Percentiles rank a stretch among this genome's conserved stretches.
These are phyloP conservation scores for Protodeltote pygarga DNA, from an alignment of 2,888 invertebrate genomes.

Conservation along the genomic window DNA sequence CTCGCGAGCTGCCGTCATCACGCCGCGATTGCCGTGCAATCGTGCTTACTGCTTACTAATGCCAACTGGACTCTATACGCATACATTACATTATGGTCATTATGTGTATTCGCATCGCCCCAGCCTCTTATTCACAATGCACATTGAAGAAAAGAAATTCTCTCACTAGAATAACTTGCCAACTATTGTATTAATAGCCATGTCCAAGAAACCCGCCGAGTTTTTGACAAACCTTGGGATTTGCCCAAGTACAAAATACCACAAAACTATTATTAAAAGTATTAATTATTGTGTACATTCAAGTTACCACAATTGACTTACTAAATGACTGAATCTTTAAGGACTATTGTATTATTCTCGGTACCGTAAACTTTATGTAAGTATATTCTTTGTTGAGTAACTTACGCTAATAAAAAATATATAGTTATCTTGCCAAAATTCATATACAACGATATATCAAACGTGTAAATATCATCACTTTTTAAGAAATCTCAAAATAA, in stretches of 20 bases:
- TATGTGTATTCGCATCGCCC: slow-evolving; percentile 56
- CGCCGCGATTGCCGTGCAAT: slow-evolving; percentile 76
- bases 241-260: slow-evolving; percentile 49
- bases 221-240: slow-evolving; percentile 46
- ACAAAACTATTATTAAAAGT: slow-evolving; percentile 46
- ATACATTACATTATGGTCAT: slow-evolving; percentile 63
- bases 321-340: slow-evolving; percentile 4
- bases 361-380: not conserved
- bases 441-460: slow-evolving; percentile 56
- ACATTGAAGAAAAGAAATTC: slow-evolving; percentile 41
- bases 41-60: slow-evolving; percentile 77
- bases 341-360: slow-evolving; percentile 12
- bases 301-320: slow-evolving; percentile 10
- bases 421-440: slow-evolving; percentile 30
- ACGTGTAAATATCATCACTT: slow-evolving; percentile 53
- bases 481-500: slow-evolving; percentile 56
- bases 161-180: slow-evolving; percentile 36
- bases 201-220: slow-evolving; percentile 69
- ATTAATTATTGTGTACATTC: slow-evolving; percentile 43
- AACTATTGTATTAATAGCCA: slow-evolving; percentile 47
- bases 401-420: slow-evolving; percentile 4
- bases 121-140: slow-evolving; percentile 49
- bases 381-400: not conserved
- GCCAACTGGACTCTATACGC: slow-evolving; percentile 70
- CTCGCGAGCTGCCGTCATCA: slow-evolving; percentile 74